Evolutionary conservation across 2,113 vertebrate species (phyloP), one percentile per base, ranked within the genome.

Genomic region (Ochotona curzoniae): DNA sequence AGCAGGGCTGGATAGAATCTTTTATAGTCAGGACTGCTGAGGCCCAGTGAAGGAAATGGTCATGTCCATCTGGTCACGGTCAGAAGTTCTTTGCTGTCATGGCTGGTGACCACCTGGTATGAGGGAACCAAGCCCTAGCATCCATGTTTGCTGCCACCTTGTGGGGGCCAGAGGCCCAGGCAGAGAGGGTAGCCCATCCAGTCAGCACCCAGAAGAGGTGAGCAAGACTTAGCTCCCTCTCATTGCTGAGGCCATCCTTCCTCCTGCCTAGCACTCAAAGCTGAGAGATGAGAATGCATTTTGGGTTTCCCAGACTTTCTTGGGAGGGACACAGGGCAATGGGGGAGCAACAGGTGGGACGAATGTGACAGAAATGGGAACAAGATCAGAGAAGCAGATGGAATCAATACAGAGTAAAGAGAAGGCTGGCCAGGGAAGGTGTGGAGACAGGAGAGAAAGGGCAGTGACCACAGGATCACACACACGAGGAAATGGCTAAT

Each of bases 91-190:
- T 3, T 44, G 15, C 1, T 14, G 28, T 5, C 35, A 13, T 0
- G 3, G 47, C 32, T 54, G 30, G 44, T 32, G 60, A 17, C 25
- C 1, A 0, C 3, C 51, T 28, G 28, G 67, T 67, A 21, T 0
- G 0, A 35, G 60, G 6, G 54, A 17, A 17, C 67, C 7, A 3
- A 12, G 25, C 0, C 1, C 57, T 25, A 18, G 44, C 10, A 2
- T 12, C 47, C 0, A 1, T 0, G 1, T 21, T 30, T 82, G 23
- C 21, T 18, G 30, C 23, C 44, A 0, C 2, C 44, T 25, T 35
- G 54, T 3, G 23, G 18, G 18, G 54, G 69, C 7, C 9, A 3
- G 13, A 35, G 74, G 44, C 21, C 71, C 63, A 51, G 82, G 38
- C 30, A 38, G n/a, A 44, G 38, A 44, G 38, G 38, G 38, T 44